These are phyloP conservation scores for Lepidochitona cinerea DNA, from an alignment of 2,888 invertebrate species.

Conservation along the genomic window DNA sequence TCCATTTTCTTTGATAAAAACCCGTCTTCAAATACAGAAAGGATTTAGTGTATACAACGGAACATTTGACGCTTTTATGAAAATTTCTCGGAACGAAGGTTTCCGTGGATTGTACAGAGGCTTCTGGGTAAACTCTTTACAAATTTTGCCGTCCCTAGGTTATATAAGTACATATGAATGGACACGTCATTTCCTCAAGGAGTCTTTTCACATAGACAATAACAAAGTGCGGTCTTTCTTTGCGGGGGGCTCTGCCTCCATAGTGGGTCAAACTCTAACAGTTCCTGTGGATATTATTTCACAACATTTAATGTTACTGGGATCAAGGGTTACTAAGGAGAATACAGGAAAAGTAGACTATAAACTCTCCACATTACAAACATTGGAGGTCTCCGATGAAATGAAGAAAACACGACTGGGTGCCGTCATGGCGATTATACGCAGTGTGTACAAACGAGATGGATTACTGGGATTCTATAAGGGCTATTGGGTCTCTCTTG, in stretches of 20 bases:
- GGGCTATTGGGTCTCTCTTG: conserved; percentile 92
- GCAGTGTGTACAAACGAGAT: conserved; percentile 84
- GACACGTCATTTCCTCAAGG: conserved; percentile 84
- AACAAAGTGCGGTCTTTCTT: conserved; percentile 78
- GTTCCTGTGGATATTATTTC: conserved; percentile 97
- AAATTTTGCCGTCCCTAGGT: conserved; percentile 72
- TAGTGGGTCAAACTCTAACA: conserved; percentile 94
- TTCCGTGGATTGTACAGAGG: conserved; percentile 90
- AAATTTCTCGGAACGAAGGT: conserved; percentile 89
- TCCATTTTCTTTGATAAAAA: conserved; percentile 94
- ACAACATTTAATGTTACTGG: conserved; percentile 96
- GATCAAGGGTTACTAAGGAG: conserved; percentile 64
- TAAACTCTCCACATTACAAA: background rate
- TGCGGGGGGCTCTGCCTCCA: conserved; percentile 91
- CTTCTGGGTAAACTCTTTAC: conserved; percentile 94
- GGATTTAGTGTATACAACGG: conserved; percentile 78
- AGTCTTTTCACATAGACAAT: conserved; percentile 72
- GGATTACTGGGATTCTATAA: conserved; percentile 92
- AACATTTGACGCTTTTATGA: conserved; percentile 89
- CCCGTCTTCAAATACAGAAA: conserved; percentile 82
- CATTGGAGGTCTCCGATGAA: background rate
- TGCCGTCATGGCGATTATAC: conserved; percentile 75
- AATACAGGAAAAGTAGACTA: background rate
- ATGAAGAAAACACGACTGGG: conserved; percentile 38
- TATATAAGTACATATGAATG: conserved; percentile 96